Conservation (phyloP, 2,113 vertebrate species). For the Abramis brama region DNA sequence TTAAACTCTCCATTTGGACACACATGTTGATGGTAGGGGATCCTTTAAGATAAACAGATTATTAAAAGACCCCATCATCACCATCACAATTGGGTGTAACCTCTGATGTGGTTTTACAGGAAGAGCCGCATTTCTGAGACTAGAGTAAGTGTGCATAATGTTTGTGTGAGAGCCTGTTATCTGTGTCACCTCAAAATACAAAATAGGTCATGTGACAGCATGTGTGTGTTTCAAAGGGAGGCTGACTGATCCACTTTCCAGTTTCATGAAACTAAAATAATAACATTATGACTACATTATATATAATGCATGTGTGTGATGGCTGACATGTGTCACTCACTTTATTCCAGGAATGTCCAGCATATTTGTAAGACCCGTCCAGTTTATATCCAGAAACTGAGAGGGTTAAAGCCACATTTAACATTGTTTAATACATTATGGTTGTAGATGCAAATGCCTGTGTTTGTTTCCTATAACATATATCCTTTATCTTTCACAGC, state of each 20-base stretch:
- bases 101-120: conserved; percentile 29
- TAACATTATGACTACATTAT: neutral
- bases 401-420: conserved; percentile 29
- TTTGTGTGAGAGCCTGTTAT: conserved; percentile 39
- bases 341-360: conserved; percentile 95
- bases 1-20: conserved; percentile 5
- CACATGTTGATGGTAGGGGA: neutral
- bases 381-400: conserved; percentile 95
- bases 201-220: conserved; percentile 15
- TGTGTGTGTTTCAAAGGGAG: neutral
- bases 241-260: neutral
- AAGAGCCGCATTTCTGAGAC: conserved; percentile 24
- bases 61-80: neutral
- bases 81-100: neutral
- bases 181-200: neutral
- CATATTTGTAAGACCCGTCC: conserved; percentile 96
- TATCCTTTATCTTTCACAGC: neutral
- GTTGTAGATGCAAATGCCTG: neutral
- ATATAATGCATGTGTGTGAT: neutral
- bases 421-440: neutral
- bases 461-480: neutral
- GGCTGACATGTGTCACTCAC: conserved; percentile 76
- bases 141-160: neutral
- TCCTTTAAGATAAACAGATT: neutral
- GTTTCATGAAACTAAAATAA: conserved; percentile 2